Evolutionary conservation across 1,140 invertebrate genomes (phyloP), one percentile per base, ranked within the genome.

Genomic region (Maconellicoccus hirsutus): DNA sequence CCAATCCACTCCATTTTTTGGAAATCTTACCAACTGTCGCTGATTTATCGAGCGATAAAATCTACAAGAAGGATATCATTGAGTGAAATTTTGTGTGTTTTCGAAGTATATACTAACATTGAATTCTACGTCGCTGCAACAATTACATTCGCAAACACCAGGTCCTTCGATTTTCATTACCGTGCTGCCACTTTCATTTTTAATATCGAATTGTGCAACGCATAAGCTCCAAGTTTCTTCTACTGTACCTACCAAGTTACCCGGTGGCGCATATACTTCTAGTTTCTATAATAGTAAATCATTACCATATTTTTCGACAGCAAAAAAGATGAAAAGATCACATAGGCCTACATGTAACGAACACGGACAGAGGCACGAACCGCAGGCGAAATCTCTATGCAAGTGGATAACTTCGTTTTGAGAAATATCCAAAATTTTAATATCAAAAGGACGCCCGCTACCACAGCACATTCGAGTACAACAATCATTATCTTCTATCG

Each of bases 271-370:
- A 0, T 83, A 84, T 8, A 92, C 87, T 76, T 90, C 87, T 81
- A 91, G 85, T 75, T 74, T 79, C 83, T 85, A 22, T 52, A 70
- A 70, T 14, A 52, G 2, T 8, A 16, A 52, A 16, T 3, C 10
- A 52, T 16, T 8, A 52, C n/a, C n/a, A 19, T 52, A 8, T 16
- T 6, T 52, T 52, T 52, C 3, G 12, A 16, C 2, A 52, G 2
- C n/a, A 14, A 52, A 3, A 16, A 52, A 52, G 19, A 1, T 70
- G 52, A 26, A 70, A 25, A 69, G 19, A 59, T 71, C n/a, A n/a
- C n/a, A n/a, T n/a, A n/a, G n/a, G n/a, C n/a, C n/a, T 79, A 88
- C 88, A 82, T 94, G 91, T 74, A 93, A 81, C 79, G 90, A 94
- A 79, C 91, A 93, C 6, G 90, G 90, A 76, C 86, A 94, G 75